Conservation (phyloP, 2,797 vertebrate genomes). For the Tachyglossus aculeatus region DNA sequence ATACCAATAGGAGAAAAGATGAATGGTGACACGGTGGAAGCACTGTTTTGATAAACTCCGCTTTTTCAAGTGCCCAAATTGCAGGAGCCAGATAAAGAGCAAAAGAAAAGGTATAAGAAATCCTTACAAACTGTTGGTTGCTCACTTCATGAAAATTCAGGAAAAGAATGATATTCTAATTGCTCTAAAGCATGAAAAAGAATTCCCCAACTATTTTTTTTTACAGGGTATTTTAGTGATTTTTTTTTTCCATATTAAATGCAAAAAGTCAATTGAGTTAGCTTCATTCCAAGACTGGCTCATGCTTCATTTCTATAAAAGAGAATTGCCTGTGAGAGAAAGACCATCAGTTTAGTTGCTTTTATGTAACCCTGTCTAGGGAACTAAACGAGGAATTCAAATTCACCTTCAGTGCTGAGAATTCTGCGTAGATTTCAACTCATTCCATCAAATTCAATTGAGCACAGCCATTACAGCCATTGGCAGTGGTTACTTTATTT, state of each 20-base stretch:
- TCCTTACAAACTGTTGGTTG: neutral
- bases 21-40: neutral
- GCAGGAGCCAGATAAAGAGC: neutral
- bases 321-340: neutral
- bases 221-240: neutral
- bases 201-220: neutral
- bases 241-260: neutral
- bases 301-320: neutral
- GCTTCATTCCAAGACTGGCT: neutral
- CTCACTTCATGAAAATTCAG: neutral
- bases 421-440: neutral
- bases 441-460: neutral
- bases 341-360: neutral
- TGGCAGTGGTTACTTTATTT: conserved; percentile 1
- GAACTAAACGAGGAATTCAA: neutral
- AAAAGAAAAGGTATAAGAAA: neutral
- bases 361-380: neutral
- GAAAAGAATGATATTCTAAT: neutral
- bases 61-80: neutral
- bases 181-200: neutral
- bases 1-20: neutral
- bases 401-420: neutral
- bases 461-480: neutral
- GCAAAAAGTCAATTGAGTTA: neutral
- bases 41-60: neutral